Evolutionary conservation across 2,797 vertebrate genomes (phyloP).

Genomic region (Percopsis omiscomaycus): DNA sequence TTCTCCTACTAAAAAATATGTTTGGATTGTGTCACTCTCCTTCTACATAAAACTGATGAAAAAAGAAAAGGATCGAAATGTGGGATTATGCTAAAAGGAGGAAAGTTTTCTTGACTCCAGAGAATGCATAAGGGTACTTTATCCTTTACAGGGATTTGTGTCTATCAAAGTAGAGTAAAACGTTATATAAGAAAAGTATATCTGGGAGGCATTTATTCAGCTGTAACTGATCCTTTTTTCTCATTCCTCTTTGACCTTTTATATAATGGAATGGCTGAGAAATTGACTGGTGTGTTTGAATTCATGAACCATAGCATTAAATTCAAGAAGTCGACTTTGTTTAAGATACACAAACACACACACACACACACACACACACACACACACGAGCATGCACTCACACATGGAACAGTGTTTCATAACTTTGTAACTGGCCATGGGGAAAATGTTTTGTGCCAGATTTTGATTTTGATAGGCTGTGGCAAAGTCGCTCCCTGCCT

Average conservation of each 20-base stretch:
- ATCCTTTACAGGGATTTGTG: conserved; percentile 71
- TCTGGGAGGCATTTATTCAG: conserved; percentile 62
- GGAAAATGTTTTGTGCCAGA: background rate
- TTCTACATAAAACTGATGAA: conserved; percentile 46
- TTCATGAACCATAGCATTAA: conserved; percentile 44
- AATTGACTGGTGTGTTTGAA: conserved; percentile 62
- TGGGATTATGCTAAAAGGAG: conserved; percentile 68
- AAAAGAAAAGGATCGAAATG: conserved; percentile 64
- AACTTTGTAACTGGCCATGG: background rate
- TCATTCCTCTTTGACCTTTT: conserved; percentile 60
- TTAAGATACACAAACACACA: background rate
- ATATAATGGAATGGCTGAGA: conserved; percentile 57
- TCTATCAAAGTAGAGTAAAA: conserved; percentile 72
- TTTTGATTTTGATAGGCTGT: conserved; percentile 4
- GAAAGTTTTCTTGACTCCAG: conserved; percentile 61
- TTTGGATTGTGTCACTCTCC: conserved; percentile 37
- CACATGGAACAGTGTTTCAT: background rate
- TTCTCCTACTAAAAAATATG: conserved; percentile 10
- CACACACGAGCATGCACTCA: background rate
- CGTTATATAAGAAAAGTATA: conserved; percentile 74
- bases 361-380: conserved; percentile 10
- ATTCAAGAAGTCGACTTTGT: conserved; percentile 32
- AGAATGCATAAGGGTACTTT: conserved; percentile 64
- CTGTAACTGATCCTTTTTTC: conserved; percentile 68
- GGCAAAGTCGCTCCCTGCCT: conserved; percentile 5